Evolutionary conservation across 1,140 invertebrate genomes (phyloP).

Genomic region (Bombus vancouverensis): DNA sequence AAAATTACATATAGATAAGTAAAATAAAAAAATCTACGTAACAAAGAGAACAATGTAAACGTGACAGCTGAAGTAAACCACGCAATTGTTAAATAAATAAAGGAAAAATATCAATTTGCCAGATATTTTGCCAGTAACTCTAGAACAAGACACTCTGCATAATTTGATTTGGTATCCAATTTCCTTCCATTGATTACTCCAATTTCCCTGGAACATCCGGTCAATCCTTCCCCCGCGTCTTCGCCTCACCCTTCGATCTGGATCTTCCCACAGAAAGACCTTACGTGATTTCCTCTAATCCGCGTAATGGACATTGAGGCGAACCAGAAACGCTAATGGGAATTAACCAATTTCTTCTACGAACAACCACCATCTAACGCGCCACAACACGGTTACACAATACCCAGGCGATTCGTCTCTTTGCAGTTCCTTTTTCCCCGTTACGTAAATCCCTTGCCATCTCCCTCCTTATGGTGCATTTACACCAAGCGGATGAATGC

Average conservation of each 20-base stretch:
- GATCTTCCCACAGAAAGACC: neutral
- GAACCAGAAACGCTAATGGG: conserved; percentile 48
- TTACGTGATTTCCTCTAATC: conserved; percentile 45
- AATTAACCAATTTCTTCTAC: conserved; percentile 50
- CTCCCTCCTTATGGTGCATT: too few relatives aligned
- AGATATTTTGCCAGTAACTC: neutral
- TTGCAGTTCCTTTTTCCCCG: conserved; percentile 31
- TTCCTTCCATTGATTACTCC: neutral
- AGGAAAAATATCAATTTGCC: neutral
- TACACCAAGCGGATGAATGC: too few relatives aligned
- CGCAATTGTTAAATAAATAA: neutral
- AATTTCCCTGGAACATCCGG: neutral
- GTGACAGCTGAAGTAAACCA: neutral
- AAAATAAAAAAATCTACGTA: too few relatives aligned
- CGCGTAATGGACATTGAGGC: conserved; percentile 47
- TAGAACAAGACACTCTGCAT: neutral
- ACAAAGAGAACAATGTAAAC: too few relatives aligned
- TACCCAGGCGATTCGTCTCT: conserved; percentile 42
- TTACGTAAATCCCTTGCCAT: conserved; percentile 48
- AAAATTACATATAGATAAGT: too few relatives aligned
- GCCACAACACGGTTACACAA: conserved; percentile 35
- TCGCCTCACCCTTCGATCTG: neutral
- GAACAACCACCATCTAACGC: neutral
- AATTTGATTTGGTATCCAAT: neutral
- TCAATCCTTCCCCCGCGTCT: neutral